Base-by-base conservation (phyloP, 2,113 vertebrate species). In the Embiotoca jacksoni region DNA sequence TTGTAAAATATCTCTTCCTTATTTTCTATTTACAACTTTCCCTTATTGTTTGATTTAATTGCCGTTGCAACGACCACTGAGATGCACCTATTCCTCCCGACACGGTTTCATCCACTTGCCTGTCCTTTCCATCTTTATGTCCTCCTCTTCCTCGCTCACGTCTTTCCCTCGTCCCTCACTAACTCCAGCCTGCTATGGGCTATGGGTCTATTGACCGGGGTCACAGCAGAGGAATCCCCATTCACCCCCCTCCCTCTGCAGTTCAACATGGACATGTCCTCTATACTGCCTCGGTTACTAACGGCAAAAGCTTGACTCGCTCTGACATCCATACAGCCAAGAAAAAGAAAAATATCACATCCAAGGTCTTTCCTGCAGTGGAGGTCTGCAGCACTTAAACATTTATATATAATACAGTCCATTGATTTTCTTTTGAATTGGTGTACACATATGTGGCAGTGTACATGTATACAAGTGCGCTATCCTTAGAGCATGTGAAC, bases 131-230 rank as follows among this genome's bases (percentile, higher is more conserved):
- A 15, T 37, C 39, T 33, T 71, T 49, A 30, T 36, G 13, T 70
- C 0, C 7, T 63, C 44, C 39, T 74, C 36, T 44, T 57, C 35
- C 31, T 47, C 23, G 7, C 53, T 64, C 30, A 30, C 39, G 30
- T 54, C 14, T 35, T 55, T 32, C 36, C 53, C 31, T 63, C 35
- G 52, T 32, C 16, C 53, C 46, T 62, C 4, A 0, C 35, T 49
- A 15, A 23, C 70, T 72, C 39, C 41, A 47, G 49, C 77, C 62
- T 46, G 53, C 69, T 80, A 37, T 68, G 57, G 64, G 58, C 56
- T 78, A 37, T 68, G 57, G 64, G 58, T 52, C 75, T 66, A 73
- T 71, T 85, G 71, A 77, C 67, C 68, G 33, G 76, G 72, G 64
- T 81, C 65, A 67, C 52, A 35, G 74, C 36, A 68, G 35, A 78